Conservation (phyloP, 2,113 vertebrate genomes). For the Rhinolophus sinicus region DNA sequence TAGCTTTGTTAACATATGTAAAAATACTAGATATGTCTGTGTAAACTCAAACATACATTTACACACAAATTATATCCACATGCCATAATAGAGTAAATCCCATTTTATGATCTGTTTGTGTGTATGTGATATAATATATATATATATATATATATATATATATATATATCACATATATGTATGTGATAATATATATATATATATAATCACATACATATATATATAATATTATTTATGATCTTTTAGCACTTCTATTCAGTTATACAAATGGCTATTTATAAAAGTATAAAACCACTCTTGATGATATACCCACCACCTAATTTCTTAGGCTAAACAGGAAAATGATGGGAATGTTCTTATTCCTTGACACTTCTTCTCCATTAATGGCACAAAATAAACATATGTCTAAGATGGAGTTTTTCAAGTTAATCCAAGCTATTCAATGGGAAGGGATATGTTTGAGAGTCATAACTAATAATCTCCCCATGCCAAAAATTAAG, state of each 20-base stretch:
- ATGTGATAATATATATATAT: no score
- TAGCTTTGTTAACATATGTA: neutral
- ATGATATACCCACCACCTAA: neutral
- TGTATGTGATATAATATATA: no score
- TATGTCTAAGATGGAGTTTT: neutral
- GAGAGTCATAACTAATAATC: neutral
- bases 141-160: no score
- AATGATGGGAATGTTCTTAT: neutral
- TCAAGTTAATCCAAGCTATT: neutral
- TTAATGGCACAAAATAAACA: neutral
- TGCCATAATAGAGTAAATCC: neutral
- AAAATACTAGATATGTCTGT: neutral
- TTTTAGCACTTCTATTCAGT: neutral
- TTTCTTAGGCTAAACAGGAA: neutral
- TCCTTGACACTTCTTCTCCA: neutral
- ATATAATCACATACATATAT: no score
- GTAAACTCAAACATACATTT: neutral
- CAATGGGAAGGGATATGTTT: neutral
- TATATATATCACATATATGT: no score
- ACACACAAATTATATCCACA: neutral
- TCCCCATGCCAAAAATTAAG: neutral
- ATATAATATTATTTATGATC: neutral
- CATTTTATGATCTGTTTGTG: neutral
- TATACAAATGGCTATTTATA: neutral
- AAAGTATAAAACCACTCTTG: neutral